Evolutionary conservation across 2,797 vertebrate genomes (phyloP).

Genomic region (Pygocentrus nattereri): DNA sequence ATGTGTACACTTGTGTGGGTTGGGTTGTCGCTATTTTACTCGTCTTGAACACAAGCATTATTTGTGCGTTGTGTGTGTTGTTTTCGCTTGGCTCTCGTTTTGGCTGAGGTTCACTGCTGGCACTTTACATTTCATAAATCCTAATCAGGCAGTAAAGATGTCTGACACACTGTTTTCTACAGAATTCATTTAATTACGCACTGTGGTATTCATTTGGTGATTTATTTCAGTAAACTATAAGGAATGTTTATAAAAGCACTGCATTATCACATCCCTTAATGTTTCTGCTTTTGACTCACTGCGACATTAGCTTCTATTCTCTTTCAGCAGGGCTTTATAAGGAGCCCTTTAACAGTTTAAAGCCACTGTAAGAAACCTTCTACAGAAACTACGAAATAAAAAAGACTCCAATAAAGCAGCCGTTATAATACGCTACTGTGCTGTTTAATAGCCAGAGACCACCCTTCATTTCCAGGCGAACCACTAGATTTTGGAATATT

Average conservation of each 20-base stretch:
- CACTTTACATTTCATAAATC: constrained; percentile 34
- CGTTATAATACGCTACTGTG: too few relatives aligned
- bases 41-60: neutral
- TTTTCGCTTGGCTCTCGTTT: neutral
- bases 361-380: too few relatives aligned
- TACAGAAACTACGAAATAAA: too few relatives aligned
- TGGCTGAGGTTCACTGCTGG: neutral
- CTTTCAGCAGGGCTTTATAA: neutral
- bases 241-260: neutral
- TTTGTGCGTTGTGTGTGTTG: neutral
- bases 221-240: constrained; percentile 21
- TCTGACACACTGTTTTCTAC: constrained; percentile 15
- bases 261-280: neutral
- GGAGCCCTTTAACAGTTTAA: too few relatives aligned
- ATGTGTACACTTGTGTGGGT: neutral
- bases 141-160: constrained; percentile 28
- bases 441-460: too few relatives aligned
- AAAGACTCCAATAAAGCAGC: too few relatives aligned
- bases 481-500: too few relatives aligned
- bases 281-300: neutral
- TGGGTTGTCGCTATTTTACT: neutral
- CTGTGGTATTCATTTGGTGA: neutral
- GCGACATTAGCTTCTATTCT: neutral
- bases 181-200: constrained; percentile 23
- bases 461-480: too few relatives aligned